Percentiles rank a stretch among this genome's conserved stretches.
Evolutionary conservation across 2,888 invertebrate genomes (phyloP).

Genomic region (Chymomyza caudatula): DNA sequence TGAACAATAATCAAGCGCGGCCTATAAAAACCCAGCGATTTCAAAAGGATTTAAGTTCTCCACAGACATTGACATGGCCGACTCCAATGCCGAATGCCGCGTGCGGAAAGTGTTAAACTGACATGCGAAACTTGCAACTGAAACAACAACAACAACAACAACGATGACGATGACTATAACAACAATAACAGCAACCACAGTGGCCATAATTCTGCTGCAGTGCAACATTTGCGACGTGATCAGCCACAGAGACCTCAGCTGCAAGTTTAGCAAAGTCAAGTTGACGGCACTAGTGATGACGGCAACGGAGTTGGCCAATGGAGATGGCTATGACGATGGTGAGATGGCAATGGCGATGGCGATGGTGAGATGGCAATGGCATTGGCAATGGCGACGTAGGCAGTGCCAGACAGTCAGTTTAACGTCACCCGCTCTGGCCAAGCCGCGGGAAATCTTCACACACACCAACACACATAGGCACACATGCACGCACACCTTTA

Average conservation of each 20-base stretch:
- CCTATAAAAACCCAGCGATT: slow-evolving; percentile 51
- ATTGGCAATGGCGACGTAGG: slow-evolving; percentile 34
- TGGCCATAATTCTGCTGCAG: background rate
- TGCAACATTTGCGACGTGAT: background rate
- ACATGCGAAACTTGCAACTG: slow-evolving; percentile 58
- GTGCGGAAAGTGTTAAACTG: slow-evolving; percentile 63
- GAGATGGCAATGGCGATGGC: background rate
- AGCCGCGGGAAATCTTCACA: background rate
- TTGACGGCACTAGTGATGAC: background rate
- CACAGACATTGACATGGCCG: slow-evolving; percentile 22
- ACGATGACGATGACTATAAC: background rate
- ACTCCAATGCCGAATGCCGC: background rate
- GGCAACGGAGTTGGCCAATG: background rate
- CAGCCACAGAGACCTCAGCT: background rate
- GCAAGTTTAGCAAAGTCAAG: slow-evolving; percentile 6
- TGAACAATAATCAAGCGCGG: slow-evolving; percentile 58
- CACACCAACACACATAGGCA: background rate
- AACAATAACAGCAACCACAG: background rate
- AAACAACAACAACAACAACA: background rate
- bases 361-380: background rate
- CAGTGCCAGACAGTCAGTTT: slow-evolving; percentile 59
- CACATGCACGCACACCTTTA: background rate
- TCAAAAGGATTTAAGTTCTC: slow-evolving; percentile 45
- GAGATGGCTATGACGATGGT: background rate
- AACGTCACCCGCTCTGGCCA: slow-evolving; percentile 43